A percentile compares a stretch with the other conserved stretches of the same genome.
These are phyloP conservation scores for Drosophila nr. fundita DNA, from an alignment of 2,888 invertebrate species.

Conservation along the genomic window DNA sequence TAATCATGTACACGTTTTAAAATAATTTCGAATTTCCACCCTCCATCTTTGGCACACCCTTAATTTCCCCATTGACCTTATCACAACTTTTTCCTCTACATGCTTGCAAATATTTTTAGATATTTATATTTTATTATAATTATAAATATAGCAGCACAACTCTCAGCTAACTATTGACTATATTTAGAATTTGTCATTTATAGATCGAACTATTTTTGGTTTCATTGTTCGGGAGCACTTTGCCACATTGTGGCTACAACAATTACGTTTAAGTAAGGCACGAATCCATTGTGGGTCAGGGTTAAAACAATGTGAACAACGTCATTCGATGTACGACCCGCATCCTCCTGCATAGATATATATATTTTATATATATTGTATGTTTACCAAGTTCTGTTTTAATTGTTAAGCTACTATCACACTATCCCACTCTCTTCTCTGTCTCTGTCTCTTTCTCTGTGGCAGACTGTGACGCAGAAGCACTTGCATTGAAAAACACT, in stretches of 20 bases:
- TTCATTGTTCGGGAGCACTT: background rate
- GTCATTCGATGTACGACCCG: constrained; percentile 50
- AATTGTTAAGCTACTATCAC: constrained; percentile 35
- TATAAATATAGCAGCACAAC: background rate
- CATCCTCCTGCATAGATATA: constrained; percentile 23
- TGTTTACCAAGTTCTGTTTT: constrained; percentile 28
- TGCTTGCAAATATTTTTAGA: background rate
- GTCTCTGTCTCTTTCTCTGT: background rate
- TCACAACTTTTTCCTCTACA: background rate
- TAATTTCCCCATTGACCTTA: background rate
- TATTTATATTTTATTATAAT: background rate
- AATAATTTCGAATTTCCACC: no score
- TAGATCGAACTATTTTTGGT: background rate
- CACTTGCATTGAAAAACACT: constrained; percentile 18
- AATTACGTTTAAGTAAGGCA: background rate
- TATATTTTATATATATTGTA: background rate
- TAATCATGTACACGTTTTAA: no score
- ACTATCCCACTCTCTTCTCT: background rate
- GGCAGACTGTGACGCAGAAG: constrained; percentile 52
- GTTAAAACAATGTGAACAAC: constrained; percentile 24
- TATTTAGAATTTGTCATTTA: background rate
- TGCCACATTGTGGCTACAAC: background rate
- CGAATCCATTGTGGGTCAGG: constrained; percentile 43
- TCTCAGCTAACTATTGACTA: background rate
- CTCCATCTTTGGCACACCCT: no score